phyloP scores from a whole-genome alignment of 2,888 invertebrate species.

The Heterodera filipjevi region DNA sequence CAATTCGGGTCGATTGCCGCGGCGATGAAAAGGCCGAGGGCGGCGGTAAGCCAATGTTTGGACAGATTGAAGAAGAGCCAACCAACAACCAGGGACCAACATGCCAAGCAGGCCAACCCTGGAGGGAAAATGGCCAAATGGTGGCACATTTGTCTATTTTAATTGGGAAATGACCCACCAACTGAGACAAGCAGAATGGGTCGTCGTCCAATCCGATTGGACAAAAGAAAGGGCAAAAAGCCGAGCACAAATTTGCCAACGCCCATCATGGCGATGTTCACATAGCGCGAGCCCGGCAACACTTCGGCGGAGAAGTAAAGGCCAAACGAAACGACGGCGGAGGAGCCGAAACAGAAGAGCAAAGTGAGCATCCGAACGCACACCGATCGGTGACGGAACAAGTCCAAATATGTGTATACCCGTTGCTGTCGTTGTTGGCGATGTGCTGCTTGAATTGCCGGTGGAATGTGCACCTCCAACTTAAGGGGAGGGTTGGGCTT shows the following conservation, averaged over 20 bases:
- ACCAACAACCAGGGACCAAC: slow-evolving; percentile 32
- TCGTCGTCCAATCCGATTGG: slow-evolving; percentile 45
- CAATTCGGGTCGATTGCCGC: slow-evolving; percentile 59
- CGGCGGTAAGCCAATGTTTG: slow-evolving; percentile 30
- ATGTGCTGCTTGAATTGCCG: neutral
- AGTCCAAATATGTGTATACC: slow-evolving; percentile 44
- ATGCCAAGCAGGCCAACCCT: slow-evolving; percentile 39
- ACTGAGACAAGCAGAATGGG: slow-evolving; percentile 54
- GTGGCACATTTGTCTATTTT: neutral
- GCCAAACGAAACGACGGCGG: slow-evolving; percentile 52
- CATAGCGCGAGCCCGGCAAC: slow-evolving; percentile 53
- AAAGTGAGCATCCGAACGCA: slow-evolving; percentile 49
- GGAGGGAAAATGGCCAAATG: slow-evolving; percentile 20
- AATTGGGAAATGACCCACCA: slow-evolving; percentile 33
- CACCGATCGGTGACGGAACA: slow-evolving; percentile 41
- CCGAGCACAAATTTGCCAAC: slow-evolving; percentile 50
- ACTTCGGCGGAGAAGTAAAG: slow-evolving; percentile 57
- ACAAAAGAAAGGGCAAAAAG: slow-evolving; percentile 54
- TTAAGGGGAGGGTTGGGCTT: too few relatives aligned
- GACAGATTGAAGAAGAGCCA: slow-evolving; percentile 24
- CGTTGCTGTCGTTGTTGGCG: neutral
- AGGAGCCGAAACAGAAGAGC: slow-evolving; percentile 56
- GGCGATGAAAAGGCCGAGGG: slow-evolving; percentile 48
- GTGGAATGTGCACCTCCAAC: neutral
- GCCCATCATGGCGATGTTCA: slow-evolving; percentile 48